Conservation (phyloP, 1,140 invertebrate species). For the Mylabris phalerata region DNA sequence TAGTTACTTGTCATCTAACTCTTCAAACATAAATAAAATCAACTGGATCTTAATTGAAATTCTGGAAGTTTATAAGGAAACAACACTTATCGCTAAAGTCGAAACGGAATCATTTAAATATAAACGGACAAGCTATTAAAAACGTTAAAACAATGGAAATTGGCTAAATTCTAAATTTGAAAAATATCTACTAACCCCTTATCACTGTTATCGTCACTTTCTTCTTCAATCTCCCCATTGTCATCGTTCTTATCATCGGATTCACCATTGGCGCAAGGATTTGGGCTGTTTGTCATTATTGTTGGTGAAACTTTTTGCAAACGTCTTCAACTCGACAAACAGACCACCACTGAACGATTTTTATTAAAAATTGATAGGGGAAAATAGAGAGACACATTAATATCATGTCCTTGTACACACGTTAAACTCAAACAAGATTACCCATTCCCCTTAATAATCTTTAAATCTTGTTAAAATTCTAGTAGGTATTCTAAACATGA, state of each 20-base stretch:
- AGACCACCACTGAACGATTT: conserved; percentile 1
- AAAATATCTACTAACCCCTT: too few relatives aligned
- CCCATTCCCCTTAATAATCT: conserved; percentile 6
- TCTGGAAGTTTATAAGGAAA: too few relatives aligned
- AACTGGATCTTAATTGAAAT: too few relatives aligned
- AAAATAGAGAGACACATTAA: background rate
- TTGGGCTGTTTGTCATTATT: background rate
- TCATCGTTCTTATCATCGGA: background rate
- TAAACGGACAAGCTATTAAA: too few relatives aligned
- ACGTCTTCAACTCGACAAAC: background rate
- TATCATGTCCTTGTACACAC: conserved; percentile 6
- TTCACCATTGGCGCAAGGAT: background rate
- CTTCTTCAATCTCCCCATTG: background rate
- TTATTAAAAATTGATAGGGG: background rate
- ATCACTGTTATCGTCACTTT: too few relatives aligned
- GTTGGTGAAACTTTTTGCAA: background rate
- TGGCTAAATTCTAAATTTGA: too few relatives aligned
- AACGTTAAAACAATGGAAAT: too few relatives aligned
- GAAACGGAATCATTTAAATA: too few relatives aligned
- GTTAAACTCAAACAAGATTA: conserved; percentile 13
- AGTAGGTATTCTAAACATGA: conserved; percentile 12
- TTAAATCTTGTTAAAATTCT: conserved; percentile 16
- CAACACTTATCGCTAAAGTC: too few relatives aligned
- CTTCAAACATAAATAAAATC: too few relatives aligned
- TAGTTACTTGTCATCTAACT: too few relatives aligned